A percentile compares a stretch with the other conserved stretches of the same genome.
phyloP scores from a whole-genome alignment of 1,140 invertebrate species.

The Pygmarrhopalites habei region DNA sequence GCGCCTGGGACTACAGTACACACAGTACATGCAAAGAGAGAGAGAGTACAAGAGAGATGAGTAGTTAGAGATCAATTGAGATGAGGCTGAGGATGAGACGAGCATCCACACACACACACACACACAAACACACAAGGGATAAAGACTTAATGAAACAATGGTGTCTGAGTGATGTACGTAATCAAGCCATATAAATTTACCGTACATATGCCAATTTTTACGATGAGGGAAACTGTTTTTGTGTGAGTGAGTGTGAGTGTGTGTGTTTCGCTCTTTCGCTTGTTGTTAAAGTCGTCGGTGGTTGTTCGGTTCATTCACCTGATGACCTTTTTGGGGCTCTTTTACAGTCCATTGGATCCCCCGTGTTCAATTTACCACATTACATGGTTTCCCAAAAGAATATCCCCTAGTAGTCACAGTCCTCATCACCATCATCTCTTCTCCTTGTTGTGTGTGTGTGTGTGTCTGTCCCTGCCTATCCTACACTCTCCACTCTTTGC shows the following conservation, averaged over 20 bases:
- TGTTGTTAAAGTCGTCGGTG: conserved; percentile 3
- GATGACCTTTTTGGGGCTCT: conserved; percentile 32
- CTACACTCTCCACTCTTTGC: no score
- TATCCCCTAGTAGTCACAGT: not conserved
- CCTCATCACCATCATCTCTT: not conserved
- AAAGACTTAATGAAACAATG: no score
- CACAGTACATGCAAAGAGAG: no score
- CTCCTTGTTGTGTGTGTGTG: no score
- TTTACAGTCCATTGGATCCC: conserved; percentile 5
- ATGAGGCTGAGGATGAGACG: no score
- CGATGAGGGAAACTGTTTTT: conserved; percentile 30
- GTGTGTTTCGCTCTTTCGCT: not conserved
- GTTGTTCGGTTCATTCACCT: conserved; percentile 29
- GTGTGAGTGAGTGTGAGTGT: conserved; percentile 6
- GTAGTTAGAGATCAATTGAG: no score
- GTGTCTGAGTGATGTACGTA: conserved; percentile 23
- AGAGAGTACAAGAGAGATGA: no score
- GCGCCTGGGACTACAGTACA: no score
- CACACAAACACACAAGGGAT: no score
- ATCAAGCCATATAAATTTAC: conserved; percentile 31
- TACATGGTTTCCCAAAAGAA: conserved; percentile 1
- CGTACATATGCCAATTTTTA: conserved; percentile 31
- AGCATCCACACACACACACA: no score
- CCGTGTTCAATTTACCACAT: conserved; percentile 5
- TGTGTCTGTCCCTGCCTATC: no score